These are phyloP conservation scores for Mythimna vitellina DNA, from an alignment of 2,888 invertebrate species.

Conservation along the genomic window DNA sequence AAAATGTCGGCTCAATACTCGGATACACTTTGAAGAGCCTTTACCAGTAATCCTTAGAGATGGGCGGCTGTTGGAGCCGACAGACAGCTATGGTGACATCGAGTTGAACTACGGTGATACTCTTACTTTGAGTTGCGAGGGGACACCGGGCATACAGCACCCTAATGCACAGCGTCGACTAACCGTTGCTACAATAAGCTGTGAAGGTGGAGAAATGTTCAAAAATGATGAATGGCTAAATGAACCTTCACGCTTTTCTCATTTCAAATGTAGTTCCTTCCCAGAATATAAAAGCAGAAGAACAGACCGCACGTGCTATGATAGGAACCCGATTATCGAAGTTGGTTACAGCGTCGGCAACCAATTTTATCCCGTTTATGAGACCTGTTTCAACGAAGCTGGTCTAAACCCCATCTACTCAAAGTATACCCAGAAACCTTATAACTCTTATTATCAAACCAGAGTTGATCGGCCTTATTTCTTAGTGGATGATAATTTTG, in stretches of 20 bases:
- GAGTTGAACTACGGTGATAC: conserved; percentile 76
- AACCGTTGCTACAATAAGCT: conserved; percentile 75
- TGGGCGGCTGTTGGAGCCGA: conserved; percentile 79
- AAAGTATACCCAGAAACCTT: conserved; percentile 83
- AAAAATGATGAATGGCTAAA: conserved; percentile 79
- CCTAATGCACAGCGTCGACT: conserved; percentile 68
- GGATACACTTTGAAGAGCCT: conserved; percentile 80
- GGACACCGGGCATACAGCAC: conserved; percentile 73
- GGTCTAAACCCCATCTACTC: conserved; percentile 78
- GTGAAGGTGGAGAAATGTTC: conserved; percentile 78
- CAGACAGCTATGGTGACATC: conserved; percentile 77
- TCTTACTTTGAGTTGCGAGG: conserved; percentile 81
- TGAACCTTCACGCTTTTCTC: conserved; percentile 72
- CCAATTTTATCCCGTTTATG: conserved; percentile 80
- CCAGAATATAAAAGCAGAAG: conserved; percentile 76
- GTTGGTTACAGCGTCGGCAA: conserved; percentile 81
- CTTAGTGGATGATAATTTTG: conserved; percentile 75
- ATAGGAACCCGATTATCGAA: conserved; percentile 76
- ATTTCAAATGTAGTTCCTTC: conserved; percentile 74
- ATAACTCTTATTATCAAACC: conserved; percentile 82
- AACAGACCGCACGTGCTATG: conserved; percentile 79
- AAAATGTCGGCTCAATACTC: conserved; percentile 77
- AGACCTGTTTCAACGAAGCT: conserved; percentile 82
- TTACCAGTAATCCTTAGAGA: conserved; percentile 80
- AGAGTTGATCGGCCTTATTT: conserved; percentile 82